These are phyloP conservation scores for Drosophila persimilis DNA, from an alignment of 1,140 invertebrate genomes.

Conservation along the genomic window DNA sequence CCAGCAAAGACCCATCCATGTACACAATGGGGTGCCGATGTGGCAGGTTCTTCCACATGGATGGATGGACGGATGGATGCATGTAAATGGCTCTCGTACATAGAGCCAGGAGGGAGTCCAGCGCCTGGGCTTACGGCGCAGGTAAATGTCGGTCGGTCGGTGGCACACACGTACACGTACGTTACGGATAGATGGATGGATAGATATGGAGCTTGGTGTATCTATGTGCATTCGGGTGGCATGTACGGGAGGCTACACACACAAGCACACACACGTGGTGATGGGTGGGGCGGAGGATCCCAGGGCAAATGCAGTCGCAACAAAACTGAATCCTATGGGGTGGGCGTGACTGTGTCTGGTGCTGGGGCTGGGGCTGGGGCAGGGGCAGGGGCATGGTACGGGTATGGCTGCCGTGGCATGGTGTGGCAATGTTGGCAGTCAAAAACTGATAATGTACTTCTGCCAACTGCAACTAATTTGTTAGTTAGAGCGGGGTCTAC, in stretches of 20 bases:
- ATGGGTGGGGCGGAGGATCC: no score
- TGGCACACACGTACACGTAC: no score
- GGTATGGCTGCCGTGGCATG: background rate
- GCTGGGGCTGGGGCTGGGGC: background rate
- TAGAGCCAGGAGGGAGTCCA: slow-evolving; percentile 13
- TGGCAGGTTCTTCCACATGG: background rate
- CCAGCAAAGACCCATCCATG: no score
- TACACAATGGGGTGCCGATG: no score
- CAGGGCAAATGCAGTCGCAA: no score
- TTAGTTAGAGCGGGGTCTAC: slow-evolving; percentile 25
- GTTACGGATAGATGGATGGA: background rate
- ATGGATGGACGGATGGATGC: slow-evolving; percentile 7
- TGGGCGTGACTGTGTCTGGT: background rate
- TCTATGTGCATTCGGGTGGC: no score
- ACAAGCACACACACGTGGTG: no score
- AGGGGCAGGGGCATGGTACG: background rate
- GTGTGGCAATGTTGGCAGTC: slow-evolving; percentile 31
- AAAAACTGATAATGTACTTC: slow-evolving; percentile 63
- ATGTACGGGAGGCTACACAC: no score
- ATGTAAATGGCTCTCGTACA: slow-evolving; percentile 14
- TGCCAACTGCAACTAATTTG: slow-evolving; percentile 64
- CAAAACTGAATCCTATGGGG: background rate
- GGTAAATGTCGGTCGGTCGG: no score
- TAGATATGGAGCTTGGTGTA: no score
- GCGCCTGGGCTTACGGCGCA: background rate